Conservation (phyloP, 2,113 vertebrate species). For the Todiramphus saurophagus region DNA sequence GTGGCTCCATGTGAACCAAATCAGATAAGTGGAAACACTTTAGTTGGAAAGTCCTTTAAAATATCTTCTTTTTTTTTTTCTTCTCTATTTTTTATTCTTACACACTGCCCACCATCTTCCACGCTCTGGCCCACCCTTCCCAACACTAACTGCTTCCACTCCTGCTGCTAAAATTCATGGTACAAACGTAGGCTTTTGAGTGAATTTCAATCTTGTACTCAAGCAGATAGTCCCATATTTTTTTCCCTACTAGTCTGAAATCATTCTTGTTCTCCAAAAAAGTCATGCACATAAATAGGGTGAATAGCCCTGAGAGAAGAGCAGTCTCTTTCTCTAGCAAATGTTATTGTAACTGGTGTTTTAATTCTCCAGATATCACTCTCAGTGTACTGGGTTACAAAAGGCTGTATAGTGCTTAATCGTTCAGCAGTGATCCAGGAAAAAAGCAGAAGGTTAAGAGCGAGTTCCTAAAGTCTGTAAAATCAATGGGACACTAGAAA, state of each 20-base stretch:
- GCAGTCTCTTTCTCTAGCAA: slow-evolving; percentile 61
- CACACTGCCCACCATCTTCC: background rate
- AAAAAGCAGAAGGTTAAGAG: slow-evolving; percentile 66
- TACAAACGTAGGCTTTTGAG: background rate
- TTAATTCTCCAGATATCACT: slow-evolving; percentile 69
- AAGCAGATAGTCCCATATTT: background rate
- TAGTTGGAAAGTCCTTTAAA: slow-evolving; percentile 39
- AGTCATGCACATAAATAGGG: slow-evolving; percentile 61
- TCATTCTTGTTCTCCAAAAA: slow-evolving; percentile 60
- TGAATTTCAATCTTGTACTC: slow-evolving; percentile 15
- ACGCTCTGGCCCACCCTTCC: background rate
- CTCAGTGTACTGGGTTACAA: slow-evolving; percentile 50
- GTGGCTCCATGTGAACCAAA: slow-evolving; percentile 37
- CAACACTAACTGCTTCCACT: background rate
- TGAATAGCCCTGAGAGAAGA: slow-evolving; percentile 53
- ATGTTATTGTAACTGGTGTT: slow-evolving; percentile 71
- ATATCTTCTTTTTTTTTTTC: background rate
- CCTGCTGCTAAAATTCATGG: slow-evolving; percentile 47
- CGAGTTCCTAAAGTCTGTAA: slow-evolving; percentile 73
- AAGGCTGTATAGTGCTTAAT: slow-evolving; percentile 62
- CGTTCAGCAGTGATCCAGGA: slow-evolving; percentile 59
- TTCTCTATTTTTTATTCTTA: background rate
- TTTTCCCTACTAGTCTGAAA: slow-evolving; percentile 50
- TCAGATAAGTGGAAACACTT: slow-evolving; percentile 55
- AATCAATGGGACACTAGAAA: slow-evolving; percentile 77